Percentiles rank a stretch among this genome's conserved stretches.
phyloP scores from a whole-genome alignment of 2,113 vertebrate genomes.

The Xenus cinereus region DNA sequence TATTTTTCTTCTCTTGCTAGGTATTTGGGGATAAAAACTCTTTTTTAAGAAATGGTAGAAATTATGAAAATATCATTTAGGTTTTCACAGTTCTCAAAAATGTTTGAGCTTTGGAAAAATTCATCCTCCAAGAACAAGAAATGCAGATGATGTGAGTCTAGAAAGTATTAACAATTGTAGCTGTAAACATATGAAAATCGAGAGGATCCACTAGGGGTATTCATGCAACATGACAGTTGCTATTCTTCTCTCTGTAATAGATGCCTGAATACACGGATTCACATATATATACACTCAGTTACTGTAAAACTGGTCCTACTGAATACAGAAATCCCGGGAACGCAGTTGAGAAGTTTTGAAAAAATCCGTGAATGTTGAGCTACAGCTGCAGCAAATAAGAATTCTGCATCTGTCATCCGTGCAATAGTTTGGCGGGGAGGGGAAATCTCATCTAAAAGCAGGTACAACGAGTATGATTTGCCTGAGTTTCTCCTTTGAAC shows the following conservation, averaged over 20 bases:
- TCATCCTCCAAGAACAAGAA: background rate
- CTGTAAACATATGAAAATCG: background rate
- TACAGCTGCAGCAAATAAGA: background rate
- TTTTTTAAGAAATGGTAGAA: background rate
- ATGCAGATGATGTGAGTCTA: background rate
- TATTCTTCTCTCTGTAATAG: background rate
- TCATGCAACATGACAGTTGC: background rate
- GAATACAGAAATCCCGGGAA: background rate
- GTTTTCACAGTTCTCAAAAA: background rate
- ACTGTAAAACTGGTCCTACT: background rate
- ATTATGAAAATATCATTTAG: background rate
- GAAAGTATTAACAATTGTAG: background rate
- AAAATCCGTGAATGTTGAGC: background rate
- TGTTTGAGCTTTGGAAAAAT: background rate
- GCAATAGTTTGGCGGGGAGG: background rate
- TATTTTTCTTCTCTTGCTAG: background rate
- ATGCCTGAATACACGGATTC: background rate
- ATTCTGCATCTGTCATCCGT: background rate
- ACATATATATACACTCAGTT: background rate
- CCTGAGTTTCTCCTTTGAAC: slow-evolving; percentile 29
- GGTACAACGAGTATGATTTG: background rate
- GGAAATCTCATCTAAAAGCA: background rate
- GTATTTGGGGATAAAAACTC: background rate
- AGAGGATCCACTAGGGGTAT: background rate
- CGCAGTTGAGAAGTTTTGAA: background rate